Base-by-base conservation (phyloP, 2,888 invertebrate species). In the Seira ritae region DNA sequence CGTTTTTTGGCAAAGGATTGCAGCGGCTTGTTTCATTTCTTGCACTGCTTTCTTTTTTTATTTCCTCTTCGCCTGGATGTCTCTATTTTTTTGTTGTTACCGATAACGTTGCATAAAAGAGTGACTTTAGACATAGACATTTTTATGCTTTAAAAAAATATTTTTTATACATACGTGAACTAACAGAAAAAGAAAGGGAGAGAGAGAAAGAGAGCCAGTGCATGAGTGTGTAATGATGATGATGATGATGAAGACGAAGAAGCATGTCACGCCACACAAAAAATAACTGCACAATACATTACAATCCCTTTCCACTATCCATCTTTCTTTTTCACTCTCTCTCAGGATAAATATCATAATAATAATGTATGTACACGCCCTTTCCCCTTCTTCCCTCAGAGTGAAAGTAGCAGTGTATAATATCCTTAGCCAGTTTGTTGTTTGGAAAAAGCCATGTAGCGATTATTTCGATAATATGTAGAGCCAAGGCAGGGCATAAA, bases 1-100 rank as follows among this genome's bases (percentile, higher is more conserved):
- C 10, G 65, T 55, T 68, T 82, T 83, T 78, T 82, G 77, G 83
- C 78, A 83, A 77, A 23, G 76, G 76, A 82, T 77, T 72, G 77
- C 78, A 31, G 31, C 50, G 17, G 70, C 37, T 20, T 68, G 42
- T 67, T 76, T 62, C 31, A 31, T 31, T 31, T 31, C 31, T 31
- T 68, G 68, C 68, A 8, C 60, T 42, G 37, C 71, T 50, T 50
- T 67, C 67, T 67, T 23, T 67, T 24, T 67, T 55, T 15, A 55
- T 23, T 67, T 23, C 31, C 67, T 24, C 24, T 67, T 67, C 31
- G 22, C 23, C 67, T 17, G 19, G 12, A 20, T 22, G 31, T 20
- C 65, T 22, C 22, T 65, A 17, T 65, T 20, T 22, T 8, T 55
- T 55, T 55, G 55, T 55, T 55, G 55, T 55, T 55, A 15, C 55